Base-by-base conservation (phyloP, 2,797 vertebrate species). In the Picus viridis region DNA sequence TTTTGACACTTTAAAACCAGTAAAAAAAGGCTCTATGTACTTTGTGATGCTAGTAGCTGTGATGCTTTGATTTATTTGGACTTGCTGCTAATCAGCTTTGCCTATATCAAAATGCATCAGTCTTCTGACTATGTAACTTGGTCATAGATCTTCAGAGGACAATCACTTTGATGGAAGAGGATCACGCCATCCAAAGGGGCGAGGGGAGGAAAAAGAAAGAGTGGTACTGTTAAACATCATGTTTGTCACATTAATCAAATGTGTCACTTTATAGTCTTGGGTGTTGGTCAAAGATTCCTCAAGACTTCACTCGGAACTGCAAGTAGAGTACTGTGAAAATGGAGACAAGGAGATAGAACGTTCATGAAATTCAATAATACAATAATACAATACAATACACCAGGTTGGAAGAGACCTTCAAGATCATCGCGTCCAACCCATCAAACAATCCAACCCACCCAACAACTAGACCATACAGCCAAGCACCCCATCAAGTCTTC, bases 181-280 rank as follows among this genome's bases (percentile, higher is more conserved):
- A 82, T 10, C 41, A 76, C 47, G 41, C 10, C 59, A 10, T 49
- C 8, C 32, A 22, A 27, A 12, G 6, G 9, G 36, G 36, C 36
- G 36, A 36, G 36, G 7, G 14, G 15, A 1, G 2, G 3, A 8
- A 23, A 23, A 11, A 30, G 11, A 22, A 16, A 9, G 3, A 32
- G 15, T 56, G 22, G 2, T 30, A 82, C 39, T 61, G 18, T 41
- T 62, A 70, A 82, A 65, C 9, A 69, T 69, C 27, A 77, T 10
- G 29, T 30, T 79, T 58, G 32, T 47, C 57, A 53, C 3, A n/a
- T 53, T 74, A 79, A 36, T 47, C 7, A 47, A 67, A 51, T 59
- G 10, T 53, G 34, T 91, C 29, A 53, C 47, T 74, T 79, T 71
- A 74, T 12, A 76, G 61, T 49, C 32, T 41, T 75, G n/a, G 36